A percentile compares a stretch with the other conserved stretches of the same genome.
Conservation (phyloP, 2,888 invertebrate species). For the Napeogenes sylphis region DNA sequence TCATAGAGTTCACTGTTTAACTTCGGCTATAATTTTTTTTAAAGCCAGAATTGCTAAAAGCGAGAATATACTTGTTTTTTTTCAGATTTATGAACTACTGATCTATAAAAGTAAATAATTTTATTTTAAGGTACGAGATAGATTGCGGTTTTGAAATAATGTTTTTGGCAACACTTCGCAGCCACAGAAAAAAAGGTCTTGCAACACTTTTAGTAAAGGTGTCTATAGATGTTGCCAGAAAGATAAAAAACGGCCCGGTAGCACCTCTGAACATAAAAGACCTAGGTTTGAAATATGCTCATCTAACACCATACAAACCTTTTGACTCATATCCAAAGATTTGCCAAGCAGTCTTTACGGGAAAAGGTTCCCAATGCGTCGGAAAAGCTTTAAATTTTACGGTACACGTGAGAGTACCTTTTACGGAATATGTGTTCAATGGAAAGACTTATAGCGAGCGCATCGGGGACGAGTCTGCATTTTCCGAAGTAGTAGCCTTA, state of each 20-base stretch:
- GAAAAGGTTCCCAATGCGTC: constrained; percentile 76
- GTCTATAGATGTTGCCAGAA: constrained; percentile 74
- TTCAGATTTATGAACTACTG: too few relatives aligned
- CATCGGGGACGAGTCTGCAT: constrained; percentile 57
- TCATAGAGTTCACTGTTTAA: too few relatives aligned
- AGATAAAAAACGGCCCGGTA: constrained; percentile 60
- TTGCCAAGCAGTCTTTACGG: constrained; percentile 80
- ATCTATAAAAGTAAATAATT: constrained; percentile 9
- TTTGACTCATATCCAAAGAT: constrained; percentile 63
- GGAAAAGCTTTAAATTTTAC: constrained; percentile 75
- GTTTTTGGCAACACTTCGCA: constrained; percentile 79
- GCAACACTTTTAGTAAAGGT: constrained; percentile 72
- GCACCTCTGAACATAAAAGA: constrained; percentile 53
- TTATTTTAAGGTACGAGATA: constrained; percentile 66
- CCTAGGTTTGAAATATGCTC: constrained; percentile 57
- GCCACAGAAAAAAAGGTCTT: constrained; percentile 73
- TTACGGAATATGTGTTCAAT: constrained; percentile 72
- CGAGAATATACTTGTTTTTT: too few relatives aligned
- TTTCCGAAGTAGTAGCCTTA: constrained; percentile 53
- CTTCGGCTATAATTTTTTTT: too few relatives aligned
- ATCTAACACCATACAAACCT: constrained; percentile 48
- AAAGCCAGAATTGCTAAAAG: too few relatives aligned
- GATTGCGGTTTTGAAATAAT: constrained; percentile 82
- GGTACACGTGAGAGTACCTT: constrained; percentile 69
- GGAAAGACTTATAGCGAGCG: constrained; percentile 79